These are phyloP conservation scores for Lerista edwardsae DNA, from an alignment of 2,797 vertebrate genomes.

Conservation along the genomic window DNA sequence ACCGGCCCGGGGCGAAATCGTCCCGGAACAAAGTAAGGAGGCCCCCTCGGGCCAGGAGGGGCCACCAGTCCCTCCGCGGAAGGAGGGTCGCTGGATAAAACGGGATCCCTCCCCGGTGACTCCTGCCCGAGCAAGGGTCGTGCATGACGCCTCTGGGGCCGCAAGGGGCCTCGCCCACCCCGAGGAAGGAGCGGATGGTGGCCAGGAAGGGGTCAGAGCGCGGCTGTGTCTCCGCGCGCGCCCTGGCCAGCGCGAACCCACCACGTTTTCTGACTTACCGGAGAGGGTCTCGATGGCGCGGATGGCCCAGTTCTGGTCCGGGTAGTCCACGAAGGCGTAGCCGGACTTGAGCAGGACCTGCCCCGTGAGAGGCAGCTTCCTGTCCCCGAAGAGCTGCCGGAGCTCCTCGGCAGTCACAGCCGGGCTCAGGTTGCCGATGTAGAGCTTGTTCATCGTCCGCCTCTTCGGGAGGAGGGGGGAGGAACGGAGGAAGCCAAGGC, in stretches of 20 bases:
- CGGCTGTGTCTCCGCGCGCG: not conserved
- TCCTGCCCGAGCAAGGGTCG: not conserved
- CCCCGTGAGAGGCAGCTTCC: slow-evolving; percentile 88
- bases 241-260: not conserved
- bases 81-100: too few relatives aligned
- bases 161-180: not conserved
- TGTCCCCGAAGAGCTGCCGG: slow-evolving; percentile 90
- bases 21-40: not conserved
- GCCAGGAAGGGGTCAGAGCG: slow-evolving; percentile 15
- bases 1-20: not conserved
- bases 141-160: not conserved
- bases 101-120: not conserved
- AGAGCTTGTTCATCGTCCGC: slow-evolving; percentile 95
- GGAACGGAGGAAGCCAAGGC: slow-evolving; percentile 12
- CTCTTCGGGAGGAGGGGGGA: slow-evolving; percentile 46
- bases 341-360: slow-evolving; percentile 92
- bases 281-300: slow-evolving; percentile 91
- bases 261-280: slow-evolving; percentile 77
- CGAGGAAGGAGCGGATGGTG: slow-evolving; percentile 36
- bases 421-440: slow-evolving; percentile 94
- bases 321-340: slow-evolving; percentile 95
- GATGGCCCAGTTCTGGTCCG: slow-evolving; percentile 93
- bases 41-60: not conserved
- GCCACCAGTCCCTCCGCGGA: not conserved
- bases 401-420: slow-evolving; percentile 93